Base-by-base conservation (phyloP, 2,797 vertebrate species). In the Anguilla pacifica region DNA sequence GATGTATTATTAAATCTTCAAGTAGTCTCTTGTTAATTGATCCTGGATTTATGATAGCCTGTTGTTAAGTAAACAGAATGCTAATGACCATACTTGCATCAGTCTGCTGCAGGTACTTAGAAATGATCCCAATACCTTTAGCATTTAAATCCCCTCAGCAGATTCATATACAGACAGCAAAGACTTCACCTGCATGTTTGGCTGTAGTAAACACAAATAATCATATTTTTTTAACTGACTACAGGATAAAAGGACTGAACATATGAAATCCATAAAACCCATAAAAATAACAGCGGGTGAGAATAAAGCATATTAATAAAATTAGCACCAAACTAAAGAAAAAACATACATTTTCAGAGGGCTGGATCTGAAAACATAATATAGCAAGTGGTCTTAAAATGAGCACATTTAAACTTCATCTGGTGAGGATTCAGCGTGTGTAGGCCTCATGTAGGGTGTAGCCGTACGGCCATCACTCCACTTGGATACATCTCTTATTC, bases 21-120 rank as follows among this genome's bases (percentile, higher is more conserved):
- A 83, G 39, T 39, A 49, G 25, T n/a, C 81, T 83, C 81, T 13
- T 49, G 81, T 53, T 83, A 83, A 83, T 83, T 83, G 81, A n/a
- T 83, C 46, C 46, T 17, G 17, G 46, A 83, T 74, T 83, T 83
- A 83, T 49, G 81, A 39, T 28, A 9, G 79, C 79, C 79, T 49
- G 17, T 35, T 82, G 79, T 82, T 82, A 43, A 22, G 39, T 7
- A 82, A 82, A 51, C 31, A 35, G 70, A 74, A 74, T 35, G 1
- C 28, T 74, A 74, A 74, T 74, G 70, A 22, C 28, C 28, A 15
- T 74, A 74, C 28, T 74, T 74, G 35, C 19, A 1, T 43, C 19
- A 43, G 15, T 39, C 74, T 79, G 7, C 17, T 39, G 11, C 4
- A 10, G n/a, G 31, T 74, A 74, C 43, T 43, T 77, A 39, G 13